Evolutionary conservation across 2,888 invertebrate species (phyloP), one percentile per base, ranked within the genome.

Genomic region (Ryuthela nishihirai): DNA sequence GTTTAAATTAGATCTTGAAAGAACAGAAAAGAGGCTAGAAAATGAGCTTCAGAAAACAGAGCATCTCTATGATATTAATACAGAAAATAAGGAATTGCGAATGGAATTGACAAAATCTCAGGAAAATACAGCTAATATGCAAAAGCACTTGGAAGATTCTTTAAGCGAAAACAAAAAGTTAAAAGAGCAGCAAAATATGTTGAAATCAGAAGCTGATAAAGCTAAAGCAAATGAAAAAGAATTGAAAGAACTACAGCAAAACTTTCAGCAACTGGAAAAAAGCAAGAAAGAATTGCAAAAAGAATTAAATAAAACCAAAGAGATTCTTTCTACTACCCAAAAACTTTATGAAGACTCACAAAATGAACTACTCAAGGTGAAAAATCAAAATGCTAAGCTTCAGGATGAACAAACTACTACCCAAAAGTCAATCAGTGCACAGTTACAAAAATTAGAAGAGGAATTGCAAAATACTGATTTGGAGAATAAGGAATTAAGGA

Each of bases 1-100:
- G 68, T 73, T 89, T 67, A 87, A 77, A 63, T 73, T 66, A 39
- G 68, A 69, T 53, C 43, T 67, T 72, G 61, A 74, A 39, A 54
- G 54, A 21, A 54, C 60, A 17, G 60, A 59, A 48, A 53, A 48
- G n/a, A 20, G 59, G 23, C 18, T 59, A 5, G 38, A 59, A 40
- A 59, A 53, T 46, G 59, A 59, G 23, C 39, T 59, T 15, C 47
- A 53, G 17, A 59, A 59, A 48, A 53, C 53, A 4, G 59, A 59
- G 24, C 41, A 42, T 26, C 34, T 59, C 17, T 53, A 59, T 39
- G 59, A 59, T n/a, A 59, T 59, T 10, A 53, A 53, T 21, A 53
- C 47, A 44, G 59, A 59, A 48, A 59, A 59, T 25, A 53, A 53
- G 42, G 43, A 49, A 2, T 34, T 59, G 24, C 29, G 59, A 3